A percentile compares a stretch with the other conserved stretches of the same genome.
Conservation (phyloP, 2,888 invertebrate species). For the Euspilapteryx auroguttella region DNA sequence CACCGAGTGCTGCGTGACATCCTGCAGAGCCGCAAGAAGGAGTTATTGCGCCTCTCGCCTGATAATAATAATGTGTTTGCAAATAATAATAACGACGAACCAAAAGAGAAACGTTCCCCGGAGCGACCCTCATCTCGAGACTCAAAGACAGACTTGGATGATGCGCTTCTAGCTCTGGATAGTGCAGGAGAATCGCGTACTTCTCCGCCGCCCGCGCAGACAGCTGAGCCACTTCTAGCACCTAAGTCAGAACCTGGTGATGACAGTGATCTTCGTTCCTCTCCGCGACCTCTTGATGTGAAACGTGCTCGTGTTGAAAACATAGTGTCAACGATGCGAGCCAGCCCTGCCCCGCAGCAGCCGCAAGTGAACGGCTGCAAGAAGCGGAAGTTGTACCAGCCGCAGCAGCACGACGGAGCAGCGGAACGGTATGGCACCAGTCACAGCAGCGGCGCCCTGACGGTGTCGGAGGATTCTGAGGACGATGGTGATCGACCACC, state of each 20-base stretch:
- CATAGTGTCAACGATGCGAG: constrained; percentile 91
- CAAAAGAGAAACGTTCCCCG: constrained; percentile 55
- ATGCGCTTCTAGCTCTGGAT: constrained; percentile 64
- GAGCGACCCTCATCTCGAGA: constrained; percentile 68
- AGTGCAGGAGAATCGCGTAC: constrained; percentile 48
- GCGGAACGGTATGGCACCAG: constrained; percentile 62
- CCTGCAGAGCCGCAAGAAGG: constrained; percentile 85
- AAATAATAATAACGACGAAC: constrained; percentile 59
- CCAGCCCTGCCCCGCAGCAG: constrained; percentile 76
- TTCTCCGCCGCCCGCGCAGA: constrained; percentile 59
- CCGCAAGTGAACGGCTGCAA: constrained; percentile 89
- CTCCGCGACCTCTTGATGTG: constrained; percentile 71
- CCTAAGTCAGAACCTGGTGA: constrained; percentile 70
- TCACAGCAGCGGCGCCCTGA: constrained; percentile 45
- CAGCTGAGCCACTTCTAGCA: constrained; percentile 57
- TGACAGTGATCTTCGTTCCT: constrained; percentile 60
- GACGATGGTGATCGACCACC: constrained; percentile 78
- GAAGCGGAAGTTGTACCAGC: constrained; percentile 93
- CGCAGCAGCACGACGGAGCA: constrained; percentile 85
- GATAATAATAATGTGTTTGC: constrained; percentile 63
- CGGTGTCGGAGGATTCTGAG: constrained; percentile 70
- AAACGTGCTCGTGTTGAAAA: constrained; percentile 94
- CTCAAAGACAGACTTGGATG: constrained; percentile 64
- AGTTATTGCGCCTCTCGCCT: constrained; percentile 68
- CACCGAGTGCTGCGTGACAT: constrained; percentile 90